Conservation (phyloP, 2,113 vertebrate genomes). For the Lophochroa leadbeateri region DNA sequence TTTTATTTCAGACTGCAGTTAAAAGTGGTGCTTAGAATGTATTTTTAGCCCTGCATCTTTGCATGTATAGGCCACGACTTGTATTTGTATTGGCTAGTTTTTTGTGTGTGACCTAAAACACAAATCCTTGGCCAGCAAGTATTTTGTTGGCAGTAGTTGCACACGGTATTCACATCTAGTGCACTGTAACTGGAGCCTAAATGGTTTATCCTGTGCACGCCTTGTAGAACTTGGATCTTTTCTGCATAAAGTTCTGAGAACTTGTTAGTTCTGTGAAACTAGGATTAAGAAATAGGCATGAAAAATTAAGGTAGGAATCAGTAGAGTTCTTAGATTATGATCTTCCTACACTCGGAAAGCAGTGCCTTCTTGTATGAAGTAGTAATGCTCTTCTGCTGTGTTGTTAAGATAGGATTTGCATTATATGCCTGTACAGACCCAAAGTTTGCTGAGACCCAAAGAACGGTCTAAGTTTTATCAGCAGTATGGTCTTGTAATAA, state of each 20-base stretch:
- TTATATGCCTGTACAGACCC: not conserved
- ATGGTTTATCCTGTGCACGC: not conserved
- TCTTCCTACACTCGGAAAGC: not conserved
- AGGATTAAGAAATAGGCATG: not conserved
- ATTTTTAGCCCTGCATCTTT: not conserved
- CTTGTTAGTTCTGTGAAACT: not conserved
- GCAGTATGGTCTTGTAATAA: not conserved
- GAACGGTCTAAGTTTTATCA: not conserved
- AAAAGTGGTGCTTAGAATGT: not conserved
- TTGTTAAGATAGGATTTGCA: not conserved
- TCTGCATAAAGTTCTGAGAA: not conserved
- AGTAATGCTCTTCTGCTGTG: fast-evolving
- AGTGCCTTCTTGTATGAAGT: not conserved
- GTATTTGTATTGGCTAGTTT: not conserved
- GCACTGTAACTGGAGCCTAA: not conserved
- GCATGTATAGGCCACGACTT: not conserved
- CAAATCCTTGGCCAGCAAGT: not conserved
- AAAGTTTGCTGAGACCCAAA: not conserved
- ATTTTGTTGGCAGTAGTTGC: not conserved
- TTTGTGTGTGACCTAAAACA: not conserved
- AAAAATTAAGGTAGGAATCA: not conserved
- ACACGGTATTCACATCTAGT: not conserved
- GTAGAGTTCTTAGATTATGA: not conserved
- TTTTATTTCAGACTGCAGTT: not conserved
- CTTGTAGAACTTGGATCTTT: not conserved